phyloP scores from a whole-genome alignment of 2,888 invertebrate genomes.

The Coelopa pilipes region DNA sequence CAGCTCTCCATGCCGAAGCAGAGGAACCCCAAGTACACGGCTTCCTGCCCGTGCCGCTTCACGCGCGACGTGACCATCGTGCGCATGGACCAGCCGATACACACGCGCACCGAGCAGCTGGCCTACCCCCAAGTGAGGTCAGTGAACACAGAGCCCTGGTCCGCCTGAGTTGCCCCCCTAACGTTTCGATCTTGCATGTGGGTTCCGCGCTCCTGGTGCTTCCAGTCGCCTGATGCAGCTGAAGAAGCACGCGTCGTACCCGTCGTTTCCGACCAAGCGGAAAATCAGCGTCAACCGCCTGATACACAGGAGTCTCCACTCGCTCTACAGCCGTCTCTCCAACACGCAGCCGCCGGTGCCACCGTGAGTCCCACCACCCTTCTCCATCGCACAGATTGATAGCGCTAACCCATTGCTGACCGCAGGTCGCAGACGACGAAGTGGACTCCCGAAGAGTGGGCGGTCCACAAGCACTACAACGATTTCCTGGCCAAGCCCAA shows the following conservation, averaged over 20 bases:
- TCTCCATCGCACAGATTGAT: not conserved
- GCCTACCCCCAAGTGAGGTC: conserved; percentile 46
- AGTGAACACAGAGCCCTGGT: conserved; percentile 13
- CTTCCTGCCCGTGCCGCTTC: conserved; percentile 20
- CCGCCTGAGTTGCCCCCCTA: not conserved
- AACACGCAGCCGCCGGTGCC: conserved; percentile 44
- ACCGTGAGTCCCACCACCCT: conserved; percentile 33
- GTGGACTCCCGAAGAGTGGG: conserved; percentile 5
- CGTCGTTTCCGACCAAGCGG: conserved; percentile 1
- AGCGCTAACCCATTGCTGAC: not conserved
- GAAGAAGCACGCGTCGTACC: conserved; percentile 20
- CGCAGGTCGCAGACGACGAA: conserved; percentile 11
- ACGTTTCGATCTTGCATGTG: conserved; percentile 2
- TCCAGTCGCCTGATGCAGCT: conserved; percentile 30
- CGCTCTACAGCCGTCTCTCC: conserved; percentile 50
- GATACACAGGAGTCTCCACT: conserved; percentile 47
- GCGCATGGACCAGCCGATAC: conserved; percentile 32
- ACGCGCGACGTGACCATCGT: not conserved
- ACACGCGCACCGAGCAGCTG: conserved; percentile 48
- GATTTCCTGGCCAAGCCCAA: conserved; percentile 24
- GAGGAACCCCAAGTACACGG: not conserved
- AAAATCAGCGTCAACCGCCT: conserved; percentile 43
- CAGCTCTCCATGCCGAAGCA: not conserved
- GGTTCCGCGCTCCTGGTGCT: not conserved
- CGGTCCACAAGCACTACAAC: conserved; percentile 6